These are phyloP conservation scores for Tretioscincus oriximinensis DNA, from an alignment of 2,113 vertebrate species.

Conservation along the genomic window DNA sequence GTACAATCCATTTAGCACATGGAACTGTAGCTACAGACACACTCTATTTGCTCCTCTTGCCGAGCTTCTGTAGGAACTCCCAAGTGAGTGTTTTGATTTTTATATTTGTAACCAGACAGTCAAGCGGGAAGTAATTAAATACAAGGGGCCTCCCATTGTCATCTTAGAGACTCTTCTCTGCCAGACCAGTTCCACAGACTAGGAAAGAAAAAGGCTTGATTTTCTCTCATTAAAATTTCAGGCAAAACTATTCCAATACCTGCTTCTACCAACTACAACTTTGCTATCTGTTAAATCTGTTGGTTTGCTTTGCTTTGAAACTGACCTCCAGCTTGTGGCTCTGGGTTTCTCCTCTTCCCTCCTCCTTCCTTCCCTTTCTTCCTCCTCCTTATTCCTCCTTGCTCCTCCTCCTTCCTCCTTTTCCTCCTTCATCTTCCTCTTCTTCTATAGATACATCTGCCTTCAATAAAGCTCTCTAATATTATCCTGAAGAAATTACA, in stretches of 20 bases:
- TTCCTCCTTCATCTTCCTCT: conserved; percentile 72
- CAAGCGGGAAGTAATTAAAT: conserved; percentile 73
- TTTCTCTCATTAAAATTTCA: conserved; percentile 80
- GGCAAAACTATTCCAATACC: conserved; percentile 49
- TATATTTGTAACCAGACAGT: conserved; percentile 46
- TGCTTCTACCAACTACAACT: not conserved
- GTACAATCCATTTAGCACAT: conserved; percentile 27
- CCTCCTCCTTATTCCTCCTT: too few relatives aligned
- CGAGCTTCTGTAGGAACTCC: conserved; percentile 52
- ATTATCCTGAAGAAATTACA: too few relatives aligned
- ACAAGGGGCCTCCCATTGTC: conserved; percentile 66
- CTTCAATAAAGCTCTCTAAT: conserved; percentile 74
- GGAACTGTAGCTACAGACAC: conserved; percentile 44
- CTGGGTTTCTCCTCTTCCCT: not conserved
- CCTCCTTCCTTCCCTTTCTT: too few relatives aligned
- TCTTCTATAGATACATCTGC: conserved; percentile 75
- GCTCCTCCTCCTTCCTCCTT: too few relatives aligned
- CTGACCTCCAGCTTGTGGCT: not conserved
- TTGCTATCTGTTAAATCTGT: too few relatives aligned
- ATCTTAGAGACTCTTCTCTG: conserved; percentile 52
- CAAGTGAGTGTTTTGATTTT: conserved; percentile 20
- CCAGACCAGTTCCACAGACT: conserved; percentile 66
- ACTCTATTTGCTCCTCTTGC: conserved; percentile 51
- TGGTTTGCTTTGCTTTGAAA: too few relatives aligned
- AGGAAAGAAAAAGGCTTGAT: conserved; percentile 70